Percentiles rank a stretch among this genome's conserved stretches.
These are phyloP conservation scores for Scelioninae gen. 2 DNA, from an alignment of 2,888 invertebrate species.

Conservation along the genomic window DNA sequence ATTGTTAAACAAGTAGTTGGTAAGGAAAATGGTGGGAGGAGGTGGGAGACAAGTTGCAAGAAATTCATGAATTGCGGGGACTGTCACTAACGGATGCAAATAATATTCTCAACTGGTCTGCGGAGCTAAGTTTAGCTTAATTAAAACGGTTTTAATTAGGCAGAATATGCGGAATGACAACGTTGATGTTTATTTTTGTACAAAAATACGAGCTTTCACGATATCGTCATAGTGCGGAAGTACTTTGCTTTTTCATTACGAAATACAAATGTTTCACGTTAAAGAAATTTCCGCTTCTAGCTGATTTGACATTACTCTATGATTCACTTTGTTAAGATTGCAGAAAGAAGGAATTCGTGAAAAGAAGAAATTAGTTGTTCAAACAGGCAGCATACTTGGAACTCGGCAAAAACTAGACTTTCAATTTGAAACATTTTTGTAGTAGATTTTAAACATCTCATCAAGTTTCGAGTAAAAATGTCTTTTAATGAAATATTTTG, in stretches of 20 bases:
- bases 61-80: conserved; percentile 55
- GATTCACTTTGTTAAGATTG: neutral
- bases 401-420: too few relatives aligned
- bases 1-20: conserved; percentile 37
- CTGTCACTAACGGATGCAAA: conserved; percentile 57
- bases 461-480: too few relatives aligned
- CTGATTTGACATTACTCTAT: neutral
- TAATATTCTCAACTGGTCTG: conserved; percentile 54
- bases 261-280: conserved; percentile 4
- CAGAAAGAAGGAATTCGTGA: neutral
- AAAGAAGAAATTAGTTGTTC: too few relatives aligned
- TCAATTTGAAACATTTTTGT: too few relatives aligned
- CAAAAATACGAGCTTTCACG: conserved; percentile 27
- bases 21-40: conserved; percentile 6
- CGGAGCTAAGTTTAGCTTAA: conserved; percentile 53
- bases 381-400: too few relatives aligned
- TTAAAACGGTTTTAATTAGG: conserved; percentile 56
- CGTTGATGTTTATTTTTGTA: conserved; percentile 41
- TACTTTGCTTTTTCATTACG: conserved; percentile 21
- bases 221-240: conserved; percentile 16
- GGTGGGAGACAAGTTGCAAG: conserved; percentile 28
- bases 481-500: too few relatives aligned
- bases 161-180: conserved; percentile 48
- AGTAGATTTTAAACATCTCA: too few relatives aligned
- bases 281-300: neutral